Evolutionary conservation across 2,888 invertebrate genomes (phyloP), one percentile per base, ranked within the genome.

Genomic region (Pristionchus arcanus): DNA sequence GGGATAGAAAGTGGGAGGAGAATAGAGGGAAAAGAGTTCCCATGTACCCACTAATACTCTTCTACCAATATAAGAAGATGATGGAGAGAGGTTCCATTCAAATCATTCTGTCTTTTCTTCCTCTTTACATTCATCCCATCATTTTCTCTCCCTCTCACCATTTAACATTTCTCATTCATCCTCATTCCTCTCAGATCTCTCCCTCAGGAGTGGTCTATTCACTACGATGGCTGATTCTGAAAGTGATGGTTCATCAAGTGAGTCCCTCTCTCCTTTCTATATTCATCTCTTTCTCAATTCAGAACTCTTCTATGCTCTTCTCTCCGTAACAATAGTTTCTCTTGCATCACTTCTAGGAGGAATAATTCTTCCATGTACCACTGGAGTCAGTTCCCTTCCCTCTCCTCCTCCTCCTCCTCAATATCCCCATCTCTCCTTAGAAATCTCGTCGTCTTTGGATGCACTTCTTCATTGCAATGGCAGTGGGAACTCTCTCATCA

Each of bases 391-490:
- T 86, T 42, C 21, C n/a, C 21, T 34, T 25, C 21, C 42, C 49
- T 13, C 9, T n/a, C 25, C 34, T 81, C 77, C 13, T 77, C 34
- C 19, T 63, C 63, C n/a, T n/a, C 25, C n/a, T n/a, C 63, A 11
- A 21, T n/a, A 16, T 1, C n/a, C 5, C 4, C 19, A 2, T 71
- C 31, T 71, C 71, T 19, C n/a, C 63, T 37, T 19, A 86, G 86
- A 49, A 88, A 71, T 74, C 77, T n/a, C 81, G 92, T 37, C 81
- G 59, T 21, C 37, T 71, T 5, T 90, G 96, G 89, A 95, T 96
- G 93, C 94, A 95, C 7, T 92, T 95, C n/a, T 95, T 96, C 91
- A 94, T 96, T 63, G 96, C 96, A 0, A 94, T 96, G 88, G 96
- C 96, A 34, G 95, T 96, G 9, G 96, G 96, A 1, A 95, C 96